These are phyloP conservation scores for Xiphorhynchus elegans DNA, from an alignment of 2,113 vertebrate species.

Conservation along the genomic window DNA sequence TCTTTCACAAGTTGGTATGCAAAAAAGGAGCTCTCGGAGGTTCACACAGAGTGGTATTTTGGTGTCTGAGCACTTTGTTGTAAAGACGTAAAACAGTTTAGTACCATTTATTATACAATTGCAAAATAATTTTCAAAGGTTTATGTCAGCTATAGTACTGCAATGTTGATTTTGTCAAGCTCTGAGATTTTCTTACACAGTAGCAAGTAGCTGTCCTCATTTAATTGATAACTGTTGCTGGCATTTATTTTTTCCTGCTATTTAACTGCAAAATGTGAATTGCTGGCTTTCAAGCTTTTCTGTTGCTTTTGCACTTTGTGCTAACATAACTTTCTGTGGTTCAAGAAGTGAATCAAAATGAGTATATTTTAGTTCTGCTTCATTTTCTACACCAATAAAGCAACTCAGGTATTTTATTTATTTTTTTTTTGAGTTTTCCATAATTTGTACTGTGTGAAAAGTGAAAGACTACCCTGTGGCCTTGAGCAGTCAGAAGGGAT, in stretches of 20 bases:
- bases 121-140: neutral
- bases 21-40: neutral
- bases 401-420: neutral
- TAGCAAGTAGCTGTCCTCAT: neutral
- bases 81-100: neutral
- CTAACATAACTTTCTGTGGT: neutral
- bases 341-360: neutral
- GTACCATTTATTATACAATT: neutral
- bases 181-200: neutral
- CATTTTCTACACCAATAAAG: neutral
- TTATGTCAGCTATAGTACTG: neutral
- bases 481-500: neutral
- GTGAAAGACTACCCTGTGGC: neutral
- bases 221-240: slow-evolving; percentile 1
- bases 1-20: neutral
- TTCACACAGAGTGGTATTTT: neutral
- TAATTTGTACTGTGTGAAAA: neutral
- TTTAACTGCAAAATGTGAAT: neutral
- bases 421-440: neutral
- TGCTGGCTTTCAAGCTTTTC: neutral
- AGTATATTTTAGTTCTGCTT: neutral
- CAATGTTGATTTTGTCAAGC: neutral
- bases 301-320: neutral
- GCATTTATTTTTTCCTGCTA: neutral
- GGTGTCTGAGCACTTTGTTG: neutral